A percentile compares a stretch with the other conserved stretches of the same genome.
phyloP scores from a whole-genome alignment of 1,140 invertebrate genomes.

The Rhynchophorus ferrugineus region DNA sequence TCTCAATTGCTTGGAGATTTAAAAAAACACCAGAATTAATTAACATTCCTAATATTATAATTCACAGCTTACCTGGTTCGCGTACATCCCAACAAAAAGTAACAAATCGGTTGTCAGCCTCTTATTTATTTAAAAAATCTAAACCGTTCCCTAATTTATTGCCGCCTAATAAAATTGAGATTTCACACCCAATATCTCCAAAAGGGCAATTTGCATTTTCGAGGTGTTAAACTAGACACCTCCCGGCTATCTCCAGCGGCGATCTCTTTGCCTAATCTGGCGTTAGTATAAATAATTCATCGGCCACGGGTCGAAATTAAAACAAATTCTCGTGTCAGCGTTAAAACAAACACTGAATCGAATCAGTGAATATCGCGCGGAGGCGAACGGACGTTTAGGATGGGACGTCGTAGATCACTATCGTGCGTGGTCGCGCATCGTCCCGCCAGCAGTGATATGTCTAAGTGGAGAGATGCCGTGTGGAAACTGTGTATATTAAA shows the following conservation, averaged over 20 bases:
- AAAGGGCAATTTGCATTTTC: constrained; percentile 5
- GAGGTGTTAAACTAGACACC: constrained; percentile 2
- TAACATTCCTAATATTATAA: no score
- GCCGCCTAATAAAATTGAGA: constrained; percentile 4
- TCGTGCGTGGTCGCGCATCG: neutral
- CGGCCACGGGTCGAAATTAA: neutral
- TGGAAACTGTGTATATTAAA: neutral
- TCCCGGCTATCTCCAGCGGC: constrained; percentile 3
- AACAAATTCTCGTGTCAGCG: neutral
- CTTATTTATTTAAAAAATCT: no score
- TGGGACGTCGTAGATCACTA: neutral
- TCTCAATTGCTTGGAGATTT: no score
- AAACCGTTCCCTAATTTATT: constrained; percentile 1
- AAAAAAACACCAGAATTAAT: no score
- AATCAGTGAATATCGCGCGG: neutral
- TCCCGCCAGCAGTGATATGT: neutral
- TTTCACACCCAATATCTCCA: constrained; percentile 7
- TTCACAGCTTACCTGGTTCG: no score
- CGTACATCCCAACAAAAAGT: no score
- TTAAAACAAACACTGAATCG: constrained; percentile 4
- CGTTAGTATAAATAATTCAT: constrained; percentile 11
- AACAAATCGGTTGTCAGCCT: no score
- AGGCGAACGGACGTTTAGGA: neutral
- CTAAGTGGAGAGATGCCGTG: neutral
- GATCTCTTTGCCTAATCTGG: neutral